Percentiles rank a stretch among this genome's conserved stretches.
Conservation (phyloP, 2,113 vertebrate species). For the Thymallus thymallus region DNA sequence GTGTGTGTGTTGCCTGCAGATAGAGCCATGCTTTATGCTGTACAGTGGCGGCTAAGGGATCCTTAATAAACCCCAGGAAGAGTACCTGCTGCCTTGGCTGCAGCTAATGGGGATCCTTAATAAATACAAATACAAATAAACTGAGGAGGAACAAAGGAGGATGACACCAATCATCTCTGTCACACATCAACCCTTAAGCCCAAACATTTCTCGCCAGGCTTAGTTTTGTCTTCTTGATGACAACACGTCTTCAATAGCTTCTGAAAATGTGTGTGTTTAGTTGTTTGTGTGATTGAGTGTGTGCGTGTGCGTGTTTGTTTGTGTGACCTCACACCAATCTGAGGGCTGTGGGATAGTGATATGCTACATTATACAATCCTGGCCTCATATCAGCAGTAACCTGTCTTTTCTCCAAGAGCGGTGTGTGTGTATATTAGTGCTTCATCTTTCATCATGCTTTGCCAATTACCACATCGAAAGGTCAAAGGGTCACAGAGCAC, state of each 20-base stretch:
- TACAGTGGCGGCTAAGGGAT: no score
- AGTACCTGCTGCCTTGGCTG: no score
- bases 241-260: slow-evolving; percentile 52
- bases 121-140: no score
- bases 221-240: slow-evolving; percentile 37
- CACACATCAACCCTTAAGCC: slow-evolving; percentile 36
- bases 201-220: slow-evolving; percentile 20
- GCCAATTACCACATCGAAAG: slow-evolving; percentile 57
- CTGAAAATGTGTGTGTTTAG: no score
- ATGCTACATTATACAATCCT: slow-evolving; percentile 51
- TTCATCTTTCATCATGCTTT: slow-evolving; percentile 42
- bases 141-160: no score
- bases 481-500: slow-evolving; percentile 54
- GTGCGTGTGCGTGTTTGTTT: no score
- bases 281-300: no score
- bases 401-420: slow-evolving; percentile 1
- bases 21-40: no score
- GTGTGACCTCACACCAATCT: slow-evolving; percentile 8
- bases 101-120: no score
- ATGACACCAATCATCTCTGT: no score
- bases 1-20: no score
- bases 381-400: slow-evolving; percentile 13
- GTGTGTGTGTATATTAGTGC: slow-evolving; percentile 31
- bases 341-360: slow-evolving; percentile 41
- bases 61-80: no score